Percentiles rank a stretch among this genome's conserved stretches.
Conservation (phyloP, 2,113 vertebrate genomes). For the Anser brachyrhynchus region DNA sequence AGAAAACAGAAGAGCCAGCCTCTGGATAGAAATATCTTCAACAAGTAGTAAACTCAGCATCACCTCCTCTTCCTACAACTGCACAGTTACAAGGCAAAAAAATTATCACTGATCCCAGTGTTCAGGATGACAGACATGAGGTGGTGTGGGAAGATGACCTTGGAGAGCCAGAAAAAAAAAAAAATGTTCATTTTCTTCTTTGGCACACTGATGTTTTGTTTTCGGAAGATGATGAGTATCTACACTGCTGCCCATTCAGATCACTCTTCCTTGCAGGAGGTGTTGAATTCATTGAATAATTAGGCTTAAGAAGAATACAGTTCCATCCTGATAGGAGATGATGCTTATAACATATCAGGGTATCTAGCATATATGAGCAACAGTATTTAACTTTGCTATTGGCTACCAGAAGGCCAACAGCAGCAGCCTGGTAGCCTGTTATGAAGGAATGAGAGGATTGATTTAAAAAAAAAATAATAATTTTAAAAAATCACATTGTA, state of each 20-base stretch:
- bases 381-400: not conserved
- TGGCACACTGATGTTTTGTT: not conserved
- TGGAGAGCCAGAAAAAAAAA: not conserved
- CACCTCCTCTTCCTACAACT: not conserved
- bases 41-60: not conserved
- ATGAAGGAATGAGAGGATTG: not conserved
- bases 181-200: not conserved
- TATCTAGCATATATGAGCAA: not conserved
- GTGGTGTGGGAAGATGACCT: not conserved
- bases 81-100: not conserved
- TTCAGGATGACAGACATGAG: not conserved
- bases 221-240: not conserved
- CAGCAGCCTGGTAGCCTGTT: not conserved
- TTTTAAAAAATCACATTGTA: not conserved
- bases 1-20: not conserved
- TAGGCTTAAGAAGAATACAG: not conserved
- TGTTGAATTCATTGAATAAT: not conserved
- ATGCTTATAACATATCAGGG: not conserved
- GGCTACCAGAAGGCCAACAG: not conserved
- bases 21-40: not conserved
- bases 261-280: not conserved
- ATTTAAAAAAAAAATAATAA: not conserved
- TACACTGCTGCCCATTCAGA: not conserved
- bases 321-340: not conserved
- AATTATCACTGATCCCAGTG: not conserved